phyloP scores from a whole-genome alignment of 92 coral and sea anemone genomes.

The Zoanthus gigantus region DNA sequence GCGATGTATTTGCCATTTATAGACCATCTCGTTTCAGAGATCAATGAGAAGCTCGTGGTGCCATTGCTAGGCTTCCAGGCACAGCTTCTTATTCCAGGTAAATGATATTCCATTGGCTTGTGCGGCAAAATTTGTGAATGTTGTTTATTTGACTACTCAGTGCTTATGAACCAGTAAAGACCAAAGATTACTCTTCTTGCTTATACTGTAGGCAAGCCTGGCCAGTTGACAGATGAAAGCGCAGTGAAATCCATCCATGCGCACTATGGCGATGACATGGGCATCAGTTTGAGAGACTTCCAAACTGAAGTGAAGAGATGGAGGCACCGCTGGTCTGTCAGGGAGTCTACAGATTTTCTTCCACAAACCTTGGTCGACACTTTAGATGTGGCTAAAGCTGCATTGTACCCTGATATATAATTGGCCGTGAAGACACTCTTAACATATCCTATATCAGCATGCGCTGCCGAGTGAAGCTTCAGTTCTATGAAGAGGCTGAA shows the following conservation, averaged over 20 bases:
- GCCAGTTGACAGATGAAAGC: slow-evolving; percentile 50
- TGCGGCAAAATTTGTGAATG: slow-evolving; percentile 26
- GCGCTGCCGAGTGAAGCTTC: slow-evolving; percentile 44
- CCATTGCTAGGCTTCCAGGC: slow-evolving; percentile 51
- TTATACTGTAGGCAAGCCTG: slow-evolving; percentile 49
- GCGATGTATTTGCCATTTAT: slow-evolving; percentile 27
- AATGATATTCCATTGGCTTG: slow-evolving; percentile 49
- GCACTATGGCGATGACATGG: slow-evolving; percentile 51
- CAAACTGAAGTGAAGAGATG: slow-evolving; percentile 39
- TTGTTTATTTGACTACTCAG: slow-evolving; percentile 51
- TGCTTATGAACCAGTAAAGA: slow-evolving; percentile 35
- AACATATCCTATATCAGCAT: slow-evolving; percentile 39
- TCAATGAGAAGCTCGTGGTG: slow-evolving; percentile 37
- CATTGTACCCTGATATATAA: slow-evolving; percentile 25
- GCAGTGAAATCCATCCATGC: slow-evolving; percentile 43
- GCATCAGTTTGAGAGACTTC: slow-evolving; percentile 30
- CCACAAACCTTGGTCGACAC: slow-evolving; percentile 40
- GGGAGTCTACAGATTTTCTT: slow-evolving; percentile 38
- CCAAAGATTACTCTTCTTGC: slow-evolving; percentile 48
- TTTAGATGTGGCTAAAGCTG: slow-evolving; percentile 34
- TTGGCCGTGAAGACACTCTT: slow-evolving; percentile 22
- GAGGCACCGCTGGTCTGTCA: slow-evolving; percentile 51
- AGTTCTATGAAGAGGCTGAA: slow-evolving; percentile 39
- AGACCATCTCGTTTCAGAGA: slow-evolving; percentile 50
- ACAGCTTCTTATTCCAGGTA: slow-evolving; percentile 43